Evolutionary conservation across 2,797 vertebrate species (phyloP).

Genomic region (Takifugu ocellatus): DNA sequence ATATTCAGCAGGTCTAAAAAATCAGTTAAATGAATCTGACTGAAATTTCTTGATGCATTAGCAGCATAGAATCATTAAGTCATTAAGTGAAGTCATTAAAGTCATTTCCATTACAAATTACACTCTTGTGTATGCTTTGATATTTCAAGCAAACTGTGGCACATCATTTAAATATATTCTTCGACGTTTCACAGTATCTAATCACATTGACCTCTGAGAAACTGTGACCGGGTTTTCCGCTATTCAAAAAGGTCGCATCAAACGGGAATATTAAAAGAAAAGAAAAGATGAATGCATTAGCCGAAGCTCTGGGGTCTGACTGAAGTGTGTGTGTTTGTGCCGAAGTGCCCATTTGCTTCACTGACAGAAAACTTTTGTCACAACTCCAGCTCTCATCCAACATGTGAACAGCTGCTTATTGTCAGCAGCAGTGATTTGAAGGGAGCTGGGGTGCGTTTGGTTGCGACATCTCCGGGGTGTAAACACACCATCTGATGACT

Average conservation of each 20-base stretch:
- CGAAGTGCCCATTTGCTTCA: slow-evolving; percentile 37
- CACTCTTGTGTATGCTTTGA: slow-evolving; percentile 38
- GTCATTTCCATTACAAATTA: slow-evolving; percentile 53
- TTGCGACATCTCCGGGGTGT: slow-evolving; percentile 68
- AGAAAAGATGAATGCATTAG: slow-evolving; percentile 11
- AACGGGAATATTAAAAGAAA: neutral
- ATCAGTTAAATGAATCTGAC: slow-evolving; percentile 35
- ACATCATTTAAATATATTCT: slow-evolving; percentile 33
- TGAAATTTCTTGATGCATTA: slow-evolving; percentile 45
- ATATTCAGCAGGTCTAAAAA: slow-evolving; percentile 37
- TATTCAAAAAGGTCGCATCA: slow-evolving; percentile 30
- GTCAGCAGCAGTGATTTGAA: slow-evolving; percentile 66
- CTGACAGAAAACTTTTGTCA: slow-evolving; percentile 63
- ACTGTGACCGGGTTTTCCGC: slow-evolving; percentile 14
- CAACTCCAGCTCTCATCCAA: slow-evolving; percentile 59
- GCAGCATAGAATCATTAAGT: slow-evolving; percentile 53
- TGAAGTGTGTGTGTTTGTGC: slow-evolving; percentile 35
- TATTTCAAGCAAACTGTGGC: slow-evolving; percentile 36
- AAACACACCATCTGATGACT: slow-evolving; percentile 71
- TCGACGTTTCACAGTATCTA: slow-evolving; percentile 22
- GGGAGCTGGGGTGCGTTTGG: slow-evolving; percentile 58
- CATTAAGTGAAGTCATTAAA: slow-evolving; percentile 54
- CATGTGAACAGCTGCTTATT: slow-evolving; percentile 71
- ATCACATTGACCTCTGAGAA: slow-evolving; percentile 39
- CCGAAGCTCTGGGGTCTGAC: slow-evolving; percentile 16